A percentile compares a stretch with the other conserved stretches of the same genome.
These are phyloP conservation scores for Blastobasis lacticolella DNA, from an alignment of 2,888 invertebrate species.

Conservation along the genomic window DNA sequence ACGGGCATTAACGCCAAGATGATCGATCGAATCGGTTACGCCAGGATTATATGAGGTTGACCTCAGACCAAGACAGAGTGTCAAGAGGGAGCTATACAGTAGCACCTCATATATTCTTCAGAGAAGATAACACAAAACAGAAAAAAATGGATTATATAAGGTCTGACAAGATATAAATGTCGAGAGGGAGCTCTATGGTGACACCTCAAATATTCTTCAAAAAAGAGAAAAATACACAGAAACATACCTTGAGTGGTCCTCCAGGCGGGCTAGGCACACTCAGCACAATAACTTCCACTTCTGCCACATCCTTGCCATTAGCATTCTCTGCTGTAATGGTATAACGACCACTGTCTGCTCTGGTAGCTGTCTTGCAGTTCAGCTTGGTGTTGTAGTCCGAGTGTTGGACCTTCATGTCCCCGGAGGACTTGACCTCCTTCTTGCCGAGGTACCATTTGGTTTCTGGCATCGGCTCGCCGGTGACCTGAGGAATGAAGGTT, in stretches of 20 bases:
- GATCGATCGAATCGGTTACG: too few relatives aligned
- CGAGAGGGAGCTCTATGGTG: too few relatives aligned
- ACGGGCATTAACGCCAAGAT: too few relatives aligned
- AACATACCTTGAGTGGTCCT: slow-evolving; percentile 87
- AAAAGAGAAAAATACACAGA: neutral
- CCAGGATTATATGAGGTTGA: too few relatives aligned
- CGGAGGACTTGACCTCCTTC: slow-evolving; percentile 83
- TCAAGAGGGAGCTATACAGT: too few relatives aligned
- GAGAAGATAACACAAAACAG: too few relatives aligned
- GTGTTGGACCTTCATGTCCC: slow-evolving; percentile 85
- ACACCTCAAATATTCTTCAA: neutral
- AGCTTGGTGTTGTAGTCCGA: slow-evolving; percentile 90
- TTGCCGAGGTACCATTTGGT: slow-evolving; percentile 93
- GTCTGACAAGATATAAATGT: too few relatives aligned
- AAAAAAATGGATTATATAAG: too few relatives aligned
- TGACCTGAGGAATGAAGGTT: slow-evolving; percentile 39
- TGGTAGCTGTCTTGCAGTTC: slow-evolving; percentile 83
- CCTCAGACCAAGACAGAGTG: too few relatives aligned
- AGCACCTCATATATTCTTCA: too few relatives aligned
- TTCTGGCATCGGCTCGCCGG: slow-evolving; percentile 95
- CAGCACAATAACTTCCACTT: slow-evolving; percentile 91
- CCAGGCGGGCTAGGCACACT: slow-evolving; percentile 93
- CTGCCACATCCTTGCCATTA: slow-evolving; percentile 95
- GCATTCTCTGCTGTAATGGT: slow-evolving; percentile 93
- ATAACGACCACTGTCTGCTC: slow-evolving; percentile 93